These are phyloP conservation scores for Tetraodon nigroviridis DNA, from an alignment of 2,113 vertebrate genomes.

Conservation along the genomic window DNA sequence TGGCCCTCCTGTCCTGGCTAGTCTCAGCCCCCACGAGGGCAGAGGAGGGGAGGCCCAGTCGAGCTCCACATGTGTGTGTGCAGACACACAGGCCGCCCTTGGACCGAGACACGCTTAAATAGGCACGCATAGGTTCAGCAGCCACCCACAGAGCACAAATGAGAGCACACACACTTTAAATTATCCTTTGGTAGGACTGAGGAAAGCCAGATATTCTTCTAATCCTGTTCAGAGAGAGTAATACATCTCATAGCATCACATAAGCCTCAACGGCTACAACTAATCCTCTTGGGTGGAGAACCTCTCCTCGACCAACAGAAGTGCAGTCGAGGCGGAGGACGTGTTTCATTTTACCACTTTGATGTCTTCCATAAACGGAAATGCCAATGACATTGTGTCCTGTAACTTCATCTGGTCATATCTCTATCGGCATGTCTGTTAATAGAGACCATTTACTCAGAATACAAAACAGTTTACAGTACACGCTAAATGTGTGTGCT, in stretches of 20 bases:
- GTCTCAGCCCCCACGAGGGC: constrained; percentile 43
- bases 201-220: constrained; percentile 55
- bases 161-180: constrained; percentile 39
- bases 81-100: constrained; percentile 4
- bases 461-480: not conserved
- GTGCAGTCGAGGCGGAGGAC: not conserved
- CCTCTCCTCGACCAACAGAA: not conserved
- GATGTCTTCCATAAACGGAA: not conserved
- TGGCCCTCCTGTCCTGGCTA: constrained; percentile 57
- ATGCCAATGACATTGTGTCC: not conserved
- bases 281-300: constrained; percentile 47
- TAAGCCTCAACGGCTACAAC: constrained; percentile 12
- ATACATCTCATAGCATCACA: constrained; percentile 40
- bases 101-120: constrained; percentile 14
- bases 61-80: constrained; percentile 11
- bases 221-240: constrained; percentile 46
- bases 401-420: not conserved
- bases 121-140: constrained; percentile 15
- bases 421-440: not conserved
- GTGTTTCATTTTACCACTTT: not conserved
- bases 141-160: constrained; percentile 33
- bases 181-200: constrained; percentile 32
- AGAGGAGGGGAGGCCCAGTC: constrained; percentile 16
- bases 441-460: not conserved
- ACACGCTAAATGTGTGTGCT: too few relatives aligned